A percentile compares a stretch with the other conserved stretches of the same genome.
Conservation (phyloP, 2,888 invertebrate species). For the Apantesis nais region DNA sequence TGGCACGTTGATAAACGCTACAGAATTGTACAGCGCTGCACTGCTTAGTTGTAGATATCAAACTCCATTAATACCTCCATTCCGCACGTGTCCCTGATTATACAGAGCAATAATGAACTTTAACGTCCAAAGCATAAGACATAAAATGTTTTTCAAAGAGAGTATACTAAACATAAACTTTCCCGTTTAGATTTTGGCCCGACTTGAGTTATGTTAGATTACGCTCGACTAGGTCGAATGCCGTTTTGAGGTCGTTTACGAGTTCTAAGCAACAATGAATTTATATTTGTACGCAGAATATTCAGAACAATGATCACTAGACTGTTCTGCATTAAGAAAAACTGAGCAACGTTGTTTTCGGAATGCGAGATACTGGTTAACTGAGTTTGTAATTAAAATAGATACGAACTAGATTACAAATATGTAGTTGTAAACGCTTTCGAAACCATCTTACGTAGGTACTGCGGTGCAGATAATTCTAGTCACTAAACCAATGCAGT, state of each 20-base stretch:
- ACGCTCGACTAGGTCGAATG: slow-evolving; percentile 83
- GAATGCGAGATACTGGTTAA: slow-evolving; percentile 56
- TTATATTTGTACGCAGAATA: slow-evolving; percentile 8
- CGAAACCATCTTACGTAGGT: slow-evolving; percentile 59
- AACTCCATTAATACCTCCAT: slow-evolving; percentile 84
- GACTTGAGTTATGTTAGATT: slow-evolving; percentile 80
- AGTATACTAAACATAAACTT: slow-evolving; percentile 76
- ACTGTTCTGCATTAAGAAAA: slow-evolving; percentile 8
- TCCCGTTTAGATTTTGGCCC: slow-evolving; percentile 80
- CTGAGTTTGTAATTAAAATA: slow-evolving; percentile 70
- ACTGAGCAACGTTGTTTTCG: slow-evolving; percentile 58
- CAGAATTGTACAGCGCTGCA: slow-evolving; percentile 70
- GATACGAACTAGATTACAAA: slow-evolving; percentile 72
- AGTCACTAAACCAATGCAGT: slow-evolving; percentile 50
- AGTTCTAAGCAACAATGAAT: slow-evolving; percentile 55
- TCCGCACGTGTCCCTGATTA: slow-evolving; percentile 79
- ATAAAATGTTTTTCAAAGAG: slow-evolving; percentile 40
- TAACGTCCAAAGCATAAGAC: slow-evolving; percentile 50
- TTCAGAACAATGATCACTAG: slow-evolving; percentile 18
- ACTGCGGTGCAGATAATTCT: slow-evolving; percentile 46
- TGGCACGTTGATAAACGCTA: slow-evolving; percentile 49
- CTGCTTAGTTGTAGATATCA: slow-evolving; percentile 64
- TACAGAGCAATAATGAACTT: slow-evolving; percentile 61
- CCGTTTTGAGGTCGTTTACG: slow-evolving; percentile 84
- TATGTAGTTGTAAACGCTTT: slow-evolving; percentile 70